phyloP scores from a whole-genome alignment of 2,797 vertebrate genomes.

The Brachymystax lenok region DNA sequence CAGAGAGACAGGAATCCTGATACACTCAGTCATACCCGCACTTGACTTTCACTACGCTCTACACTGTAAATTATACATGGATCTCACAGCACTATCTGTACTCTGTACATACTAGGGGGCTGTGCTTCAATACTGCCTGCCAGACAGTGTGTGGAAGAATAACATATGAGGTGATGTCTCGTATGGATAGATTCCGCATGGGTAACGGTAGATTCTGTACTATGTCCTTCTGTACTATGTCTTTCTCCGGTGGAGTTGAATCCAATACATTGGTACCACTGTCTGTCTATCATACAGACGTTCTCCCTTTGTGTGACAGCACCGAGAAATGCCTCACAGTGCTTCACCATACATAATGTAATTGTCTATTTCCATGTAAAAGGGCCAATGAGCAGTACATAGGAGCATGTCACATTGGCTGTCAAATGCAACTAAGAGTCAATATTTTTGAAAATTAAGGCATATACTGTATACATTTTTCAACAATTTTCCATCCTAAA shows the following conservation, averaged over 20 bases:
- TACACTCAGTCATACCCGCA: neutral
- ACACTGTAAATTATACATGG: conserved; percentile 19
- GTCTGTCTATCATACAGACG: neutral
- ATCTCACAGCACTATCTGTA: conserved; percentile 12
- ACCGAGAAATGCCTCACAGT: neutral
- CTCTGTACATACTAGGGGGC: neutral
- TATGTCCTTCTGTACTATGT: too few relatives aligned
- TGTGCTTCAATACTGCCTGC: neutral
- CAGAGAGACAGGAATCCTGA: neutral
- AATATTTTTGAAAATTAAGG: too few relatives aligned
- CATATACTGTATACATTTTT: too few relatives aligned
- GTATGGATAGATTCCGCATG: neutral
- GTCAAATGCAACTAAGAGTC: too few relatives aligned
- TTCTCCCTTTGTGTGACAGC: neutral
- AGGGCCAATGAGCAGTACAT: too few relatives aligned
- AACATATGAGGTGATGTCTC: neutral
- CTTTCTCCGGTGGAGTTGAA: neutral
- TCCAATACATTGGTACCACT: neutral
- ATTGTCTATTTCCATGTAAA: neutral
- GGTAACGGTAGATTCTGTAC: neutral
- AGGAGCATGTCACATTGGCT: too few relatives aligned
- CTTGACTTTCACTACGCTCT: neutral
- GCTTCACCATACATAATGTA: neutral
- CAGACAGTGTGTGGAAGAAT: neutral
- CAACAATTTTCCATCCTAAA: too few relatives aligned